Percentiles rank a stretch among this genome's conserved stretches.
Evolutionary conservation across 2,113 vertebrate genomes (phyloP).

Genomic region (Microcebus tavaratra): DNA sequence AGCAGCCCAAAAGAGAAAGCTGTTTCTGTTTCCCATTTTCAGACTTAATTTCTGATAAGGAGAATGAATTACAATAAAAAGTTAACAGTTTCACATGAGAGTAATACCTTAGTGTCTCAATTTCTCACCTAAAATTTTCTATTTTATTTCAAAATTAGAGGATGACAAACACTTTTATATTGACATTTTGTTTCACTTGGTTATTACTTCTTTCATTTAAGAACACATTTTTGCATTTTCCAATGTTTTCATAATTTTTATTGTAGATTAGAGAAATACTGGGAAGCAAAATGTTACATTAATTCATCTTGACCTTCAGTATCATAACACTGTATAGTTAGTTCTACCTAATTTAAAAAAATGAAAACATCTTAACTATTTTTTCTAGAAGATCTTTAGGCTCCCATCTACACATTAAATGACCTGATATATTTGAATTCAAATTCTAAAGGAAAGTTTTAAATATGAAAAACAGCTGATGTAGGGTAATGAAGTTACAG

Average conservation of each 20-base stretch:
- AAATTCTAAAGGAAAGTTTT: not conserved
- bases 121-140: not conserved
- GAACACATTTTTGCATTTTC: not conserved
- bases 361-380: not conserved
- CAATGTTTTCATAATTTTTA: not conserved
- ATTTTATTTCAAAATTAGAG: not conserved
- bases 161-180: not conserved
- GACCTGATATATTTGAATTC: not conserved
- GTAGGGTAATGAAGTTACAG: not conserved
- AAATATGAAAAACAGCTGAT: not conserved
- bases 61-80: slow-evolving; percentile 31
- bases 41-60: not conserved
- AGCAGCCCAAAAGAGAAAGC: not conserved
- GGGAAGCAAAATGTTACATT: not conserved
- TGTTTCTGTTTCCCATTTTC: not conserved
- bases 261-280: not conserved
- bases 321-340: not conserved
- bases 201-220: not conserved
- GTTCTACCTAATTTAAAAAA: not conserved
- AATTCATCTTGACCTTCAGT: not conserved
- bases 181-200: not conserved
- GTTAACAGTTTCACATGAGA: not conserved
- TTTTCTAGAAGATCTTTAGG: not conserved
- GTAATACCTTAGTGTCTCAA: not conserved
- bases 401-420: not conserved